A percentile compares a stretch with the other conserved stretches of the same genome.
phyloP scores from a whole-genome alignment of 2,888 invertebrate genomes.

The Allophyes oxyacanthae region DNA sequence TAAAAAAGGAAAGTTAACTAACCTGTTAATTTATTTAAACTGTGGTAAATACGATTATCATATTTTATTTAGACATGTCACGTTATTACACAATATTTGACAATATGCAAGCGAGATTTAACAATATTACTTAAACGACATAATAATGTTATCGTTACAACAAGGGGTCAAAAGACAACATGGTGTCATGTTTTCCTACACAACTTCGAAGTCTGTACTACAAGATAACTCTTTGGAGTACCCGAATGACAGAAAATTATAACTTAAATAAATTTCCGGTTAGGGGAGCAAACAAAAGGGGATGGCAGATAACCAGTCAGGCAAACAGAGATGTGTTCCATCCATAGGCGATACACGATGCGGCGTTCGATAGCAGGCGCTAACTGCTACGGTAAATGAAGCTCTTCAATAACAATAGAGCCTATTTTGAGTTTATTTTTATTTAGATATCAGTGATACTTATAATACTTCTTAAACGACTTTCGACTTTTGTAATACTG shows the following conservation, averaged over 20 bases:
- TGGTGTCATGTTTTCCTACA: slow-evolving; percentile 65
- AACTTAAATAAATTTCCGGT: slow-evolving; percentile 88
- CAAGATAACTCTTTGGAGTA: slow-evolving; percentile 67
- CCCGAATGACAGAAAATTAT: slow-evolving; percentile 86
- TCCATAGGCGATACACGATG: slow-evolving; percentile 83
- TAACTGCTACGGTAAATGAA: slow-evolving; percentile 75
- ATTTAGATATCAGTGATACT: too few species aligned
- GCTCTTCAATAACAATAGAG: too few species aligned
- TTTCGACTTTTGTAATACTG: too few species aligned
- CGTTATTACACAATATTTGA: slow-evolving; percentile 32
- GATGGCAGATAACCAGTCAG: slow-evolving; percentile 76
- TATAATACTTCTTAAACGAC: too few species aligned
- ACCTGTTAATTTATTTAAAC: slow-evolving; percentile 29
- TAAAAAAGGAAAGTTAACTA: slow-evolving; percentile 22
- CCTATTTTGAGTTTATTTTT: neutral
- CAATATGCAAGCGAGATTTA: slow-evolving; percentile 26
- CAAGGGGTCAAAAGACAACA: slow-evolving; percentile 73
- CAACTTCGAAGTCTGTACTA: slow-evolving; percentile 52
- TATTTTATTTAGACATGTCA: slow-evolving; percentile 19
- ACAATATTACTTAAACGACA: slow-evolving; percentile 48
- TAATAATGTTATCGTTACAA: slow-evolving; percentile 45
- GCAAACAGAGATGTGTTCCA: slow-evolving; percentile 80
- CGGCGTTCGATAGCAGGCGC: slow-evolving; percentile 84
- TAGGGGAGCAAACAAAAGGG: slow-evolving; percentile 81
- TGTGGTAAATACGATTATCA: slow-evolving; percentile 18